These are phyloP conservation scores for Calypte anna DNA, from an alignment of 2,113 vertebrate species.

Conservation along the genomic window DNA sequence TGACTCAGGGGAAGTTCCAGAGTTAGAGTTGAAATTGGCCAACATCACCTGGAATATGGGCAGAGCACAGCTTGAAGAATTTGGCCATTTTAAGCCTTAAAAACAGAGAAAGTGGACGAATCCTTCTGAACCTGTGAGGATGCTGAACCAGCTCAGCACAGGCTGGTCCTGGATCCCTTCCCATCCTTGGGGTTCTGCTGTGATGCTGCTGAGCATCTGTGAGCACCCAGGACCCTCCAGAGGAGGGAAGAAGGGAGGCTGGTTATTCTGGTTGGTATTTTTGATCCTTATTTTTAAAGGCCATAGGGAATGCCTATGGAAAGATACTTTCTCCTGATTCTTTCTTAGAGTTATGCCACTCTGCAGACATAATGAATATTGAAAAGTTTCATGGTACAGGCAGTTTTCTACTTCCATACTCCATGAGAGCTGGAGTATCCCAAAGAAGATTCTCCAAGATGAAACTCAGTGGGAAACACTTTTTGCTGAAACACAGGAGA, in stretches of 20 bases:
- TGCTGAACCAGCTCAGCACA: neutral
- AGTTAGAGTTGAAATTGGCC: neutral
- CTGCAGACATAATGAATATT: neutral
- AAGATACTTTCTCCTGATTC: neutral
- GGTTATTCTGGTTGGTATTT: neutral
- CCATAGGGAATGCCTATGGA: neutral
- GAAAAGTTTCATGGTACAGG: neutral
- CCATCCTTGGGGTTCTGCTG: neutral
- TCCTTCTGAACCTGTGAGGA: neutral
- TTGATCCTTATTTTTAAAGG: neutral
- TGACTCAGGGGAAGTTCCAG: neutral
- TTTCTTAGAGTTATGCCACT: neutral
- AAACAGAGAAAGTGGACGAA: neutral
- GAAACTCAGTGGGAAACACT: neutral
- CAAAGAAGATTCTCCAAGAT: neutral
- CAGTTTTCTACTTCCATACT: neutral
- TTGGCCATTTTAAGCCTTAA: neutral
- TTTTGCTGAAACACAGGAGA: neutral
- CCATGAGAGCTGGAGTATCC: neutral
- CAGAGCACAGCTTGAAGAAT: neutral
- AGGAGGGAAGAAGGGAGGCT: neutral
- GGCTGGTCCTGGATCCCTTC: neutral
- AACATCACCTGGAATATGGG: neutral
- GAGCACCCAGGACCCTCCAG: accelerated
- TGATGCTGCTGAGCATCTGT: neutral